Evolutionary conservation across 2,888 invertebrate species (phyloP).

Genomic region (Hybos culiciformis): DNA sequence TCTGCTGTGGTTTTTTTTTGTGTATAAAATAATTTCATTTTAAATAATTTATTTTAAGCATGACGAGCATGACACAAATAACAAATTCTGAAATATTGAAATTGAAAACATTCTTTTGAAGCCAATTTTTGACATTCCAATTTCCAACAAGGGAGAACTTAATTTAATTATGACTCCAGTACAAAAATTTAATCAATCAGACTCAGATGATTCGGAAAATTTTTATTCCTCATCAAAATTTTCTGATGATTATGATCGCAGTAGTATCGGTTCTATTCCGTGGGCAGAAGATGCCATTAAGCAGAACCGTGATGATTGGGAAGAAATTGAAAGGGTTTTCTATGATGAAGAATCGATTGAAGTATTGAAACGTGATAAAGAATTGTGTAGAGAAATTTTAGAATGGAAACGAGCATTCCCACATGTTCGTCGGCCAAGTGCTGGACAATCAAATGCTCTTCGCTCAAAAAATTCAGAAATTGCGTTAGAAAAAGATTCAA

Average conservation of each 20-base stretch:
- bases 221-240: constrained; percentile 11
- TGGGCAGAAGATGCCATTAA: constrained; percentile 37
- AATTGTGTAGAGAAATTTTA: constrained; percentile 28
- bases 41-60: too few species aligned
- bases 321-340: constrained; percentile 30
- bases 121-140: too few species aligned
- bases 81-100: too few species aligned
- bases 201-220: constrained; percentile 5
- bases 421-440: constrained; percentile 13
- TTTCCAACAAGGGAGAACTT: too few species aligned
- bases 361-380: constrained; percentile 22
- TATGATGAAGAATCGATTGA: constrained; percentile 22
- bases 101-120: too few species aligned
- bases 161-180: too few species aligned
- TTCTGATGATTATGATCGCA: too few species aligned
- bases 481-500: constrained; percentile 13
- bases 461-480: constrained; percentile 9
- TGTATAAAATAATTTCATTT: too few species aligned
- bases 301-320: constrained; percentile 34
- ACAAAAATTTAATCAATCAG: too few species aligned
- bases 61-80: too few species aligned
- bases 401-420: constrained; percentile 35
- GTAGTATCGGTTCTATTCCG: constrained; percentile 34
- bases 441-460: constrained; percentile 5
- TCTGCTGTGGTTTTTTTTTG: too few species aligned